Percentiles rank a stretch among this genome's conserved stretches.
phyloP scores from a whole-genome alignment of 2,888 invertebrate species.

The Ormyrus labotus region DNA sequence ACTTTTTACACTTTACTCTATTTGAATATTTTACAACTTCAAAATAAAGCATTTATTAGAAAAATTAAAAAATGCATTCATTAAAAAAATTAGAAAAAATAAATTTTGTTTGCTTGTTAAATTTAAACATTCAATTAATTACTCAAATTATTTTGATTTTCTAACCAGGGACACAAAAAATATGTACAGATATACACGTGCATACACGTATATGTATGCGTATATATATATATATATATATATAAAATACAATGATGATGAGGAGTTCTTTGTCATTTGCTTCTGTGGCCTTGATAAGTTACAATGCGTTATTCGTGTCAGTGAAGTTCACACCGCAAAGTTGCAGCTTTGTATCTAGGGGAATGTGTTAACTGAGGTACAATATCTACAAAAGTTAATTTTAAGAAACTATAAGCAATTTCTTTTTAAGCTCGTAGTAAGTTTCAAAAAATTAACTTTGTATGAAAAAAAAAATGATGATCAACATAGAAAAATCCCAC shows the following conservation, averaged over 20 bases:
- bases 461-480: slow-evolving; percentile 22
- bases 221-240: too few species aligned
- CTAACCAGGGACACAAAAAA: slow-evolving; percentile 33
- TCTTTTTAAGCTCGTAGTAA: background rate
- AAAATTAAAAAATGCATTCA: background rate
- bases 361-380: slow-evolving; percentile 37
- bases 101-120: background rate
- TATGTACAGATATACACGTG: too few species aligned
- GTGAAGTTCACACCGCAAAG: slow-evolving; percentile 45
- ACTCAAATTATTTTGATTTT: slow-evolving; percentile 21
- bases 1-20: background rate
- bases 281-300: slow-evolving; percentile 28
- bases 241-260: slow-evolving; percentile 28
- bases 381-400: slow-evolving; percentile 40
- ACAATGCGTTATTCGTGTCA: slow-evolving; percentile 46
- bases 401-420: slow-evolving; percentile 36
- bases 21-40: background rate
- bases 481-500: slow-evolving; percentile 69
- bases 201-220: too few species aligned
- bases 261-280: slow-evolving; percentile 23
- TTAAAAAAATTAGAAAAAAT: background rate
- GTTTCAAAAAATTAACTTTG: slow-evolving; percentile 42
- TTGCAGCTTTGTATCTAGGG: slow-evolving; percentile 40
- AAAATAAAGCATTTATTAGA: background rate
- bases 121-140: background rate